These are phyloP conservation scores for Meloidogyne chitwoodi DNA, from an alignment of 1,140 invertebrate genomes.

Conservation along the genomic window DNA sequence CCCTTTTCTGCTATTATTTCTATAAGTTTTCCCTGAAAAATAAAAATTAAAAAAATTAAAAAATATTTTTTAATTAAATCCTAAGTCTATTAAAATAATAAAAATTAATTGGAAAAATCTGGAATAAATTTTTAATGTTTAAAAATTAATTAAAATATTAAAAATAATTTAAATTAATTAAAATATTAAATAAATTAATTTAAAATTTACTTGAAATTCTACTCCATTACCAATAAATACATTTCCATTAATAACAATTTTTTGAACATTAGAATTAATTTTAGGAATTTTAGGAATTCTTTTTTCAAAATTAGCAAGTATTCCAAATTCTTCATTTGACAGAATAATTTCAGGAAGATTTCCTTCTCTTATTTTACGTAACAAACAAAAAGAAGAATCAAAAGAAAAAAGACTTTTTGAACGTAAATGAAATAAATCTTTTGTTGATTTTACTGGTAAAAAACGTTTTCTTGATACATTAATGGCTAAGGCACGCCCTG, in stretches of 20 bases:
- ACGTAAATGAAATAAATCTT: conserved; percentile 32
- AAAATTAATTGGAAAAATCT: too few relatives aligned
- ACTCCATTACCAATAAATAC: conserved; percentile 8
- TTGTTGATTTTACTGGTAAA: conserved; percentile 54
- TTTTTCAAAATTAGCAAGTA: background rate
- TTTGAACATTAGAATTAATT: conserved; percentile 6
- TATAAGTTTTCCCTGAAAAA: too few relatives aligned
- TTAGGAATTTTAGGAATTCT: conserved; percentile 5
- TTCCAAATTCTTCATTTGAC: background rate
- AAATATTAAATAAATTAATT: background rate
- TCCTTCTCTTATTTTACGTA: background rate
- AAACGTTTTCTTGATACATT: conserved; percentile 48
- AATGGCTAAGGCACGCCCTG: conserved; percentile 29
- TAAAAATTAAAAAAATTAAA: too few relatives aligned
- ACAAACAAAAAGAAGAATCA: background rate
- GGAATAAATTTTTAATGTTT: too few relatives aligned
- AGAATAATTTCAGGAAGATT: background rate
- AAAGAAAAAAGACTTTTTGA: background rate
- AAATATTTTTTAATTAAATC: too few relatives aligned
- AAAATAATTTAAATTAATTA: too few relatives aligned
- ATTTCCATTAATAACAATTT: conserved; percentile 1
- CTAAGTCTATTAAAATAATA: too few relatives aligned
- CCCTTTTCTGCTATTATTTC: background rate
- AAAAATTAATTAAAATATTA: too few relatives aligned
- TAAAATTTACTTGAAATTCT: background rate